Evolutionary conservation across 2,888 invertebrate genomes (phyloP).

Genomic region (Xestoiulus laeticollis): DNA sequence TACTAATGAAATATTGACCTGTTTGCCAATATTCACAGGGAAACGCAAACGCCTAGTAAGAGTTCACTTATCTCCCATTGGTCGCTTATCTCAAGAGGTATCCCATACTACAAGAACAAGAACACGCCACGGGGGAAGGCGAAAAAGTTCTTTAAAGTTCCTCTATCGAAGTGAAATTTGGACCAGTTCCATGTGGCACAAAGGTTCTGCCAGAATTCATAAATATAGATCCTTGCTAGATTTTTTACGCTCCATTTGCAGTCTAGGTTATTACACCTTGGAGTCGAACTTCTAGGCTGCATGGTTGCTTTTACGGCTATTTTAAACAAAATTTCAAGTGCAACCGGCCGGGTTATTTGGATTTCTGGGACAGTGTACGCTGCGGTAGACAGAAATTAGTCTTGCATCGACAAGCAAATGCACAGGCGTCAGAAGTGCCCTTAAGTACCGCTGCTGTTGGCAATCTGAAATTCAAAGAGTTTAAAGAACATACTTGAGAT

Average conservation of each 20-base stretch:
- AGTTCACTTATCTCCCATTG: not conserved
- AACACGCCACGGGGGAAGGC: not conserved
- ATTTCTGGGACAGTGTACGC: no score
- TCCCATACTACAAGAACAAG: not conserved
- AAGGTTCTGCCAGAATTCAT: slow-evolving; percentile 1
- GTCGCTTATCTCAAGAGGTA: not conserved
- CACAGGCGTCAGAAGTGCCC: no score
- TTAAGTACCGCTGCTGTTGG: no score
- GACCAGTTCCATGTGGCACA: not conserved
- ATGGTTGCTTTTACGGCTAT: not conserved
- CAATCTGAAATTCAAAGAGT: no score
- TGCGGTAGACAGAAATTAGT: no score
- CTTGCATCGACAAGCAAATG: no score
- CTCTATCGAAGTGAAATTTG: not conserved
- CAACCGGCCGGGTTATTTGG: not conserved
- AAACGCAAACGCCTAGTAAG: not conserved
- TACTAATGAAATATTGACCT: slow-evolving; percentile 5
- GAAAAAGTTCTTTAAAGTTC: no score
- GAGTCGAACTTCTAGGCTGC: no score
- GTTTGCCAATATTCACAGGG: not conserved
- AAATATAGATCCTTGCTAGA: not conserved
- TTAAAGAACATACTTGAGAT: no score
- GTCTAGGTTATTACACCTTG: not conserved
- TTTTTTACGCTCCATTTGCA: not conserved
- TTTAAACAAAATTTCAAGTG: not conserved